These are phyloP conservation scores for Dipodomys ordii DNA, from an alignment of 2,113 vertebrate species.

Conservation along the genomic window DNA sequence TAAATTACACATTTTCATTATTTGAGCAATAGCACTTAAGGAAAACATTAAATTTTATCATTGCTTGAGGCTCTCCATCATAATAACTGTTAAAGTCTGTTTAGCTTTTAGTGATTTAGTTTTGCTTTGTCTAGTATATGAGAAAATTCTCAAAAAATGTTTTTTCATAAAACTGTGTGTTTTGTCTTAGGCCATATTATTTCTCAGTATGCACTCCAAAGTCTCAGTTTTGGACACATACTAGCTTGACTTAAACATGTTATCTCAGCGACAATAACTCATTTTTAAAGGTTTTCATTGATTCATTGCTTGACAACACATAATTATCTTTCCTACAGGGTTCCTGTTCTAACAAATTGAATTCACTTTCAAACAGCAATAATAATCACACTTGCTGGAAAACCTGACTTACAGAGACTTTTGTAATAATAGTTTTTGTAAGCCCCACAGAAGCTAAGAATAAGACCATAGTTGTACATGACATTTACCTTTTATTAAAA, in stretches of 20 bases:
- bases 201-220: neutral
- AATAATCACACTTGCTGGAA: constrained; percentile 9
- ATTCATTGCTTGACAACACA: constrained; percentile 16
- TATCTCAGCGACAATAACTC: constrained; percentile 39
- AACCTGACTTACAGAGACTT: constrained; percentile 16
- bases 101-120: neutral
- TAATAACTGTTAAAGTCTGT: neutral
- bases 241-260: neutral
- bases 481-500: constrained; percentile 49
- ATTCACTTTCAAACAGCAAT: neutral
- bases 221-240: constrained; percentile 6
- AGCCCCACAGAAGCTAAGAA: neutral
- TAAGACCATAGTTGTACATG: neutral
- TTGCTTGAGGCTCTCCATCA: neutral
- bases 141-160: constrained; percentile 56
- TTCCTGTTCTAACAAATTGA: constrained; percentile 36
- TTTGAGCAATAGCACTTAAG: constrained; percentile 12
- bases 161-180: constrained; percentile 36
- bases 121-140: neutral
- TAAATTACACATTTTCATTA: neutral
- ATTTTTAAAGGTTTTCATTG: neutral
- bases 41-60: constrained; percentile 36
- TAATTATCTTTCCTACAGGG: neutral
- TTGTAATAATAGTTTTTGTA: neutral
- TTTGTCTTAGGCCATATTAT: constrained; percentile 1